Base-by-base conservation (phyloP, 2,113 vertebrate species). In the Lanius ludovicianus region DNA sequence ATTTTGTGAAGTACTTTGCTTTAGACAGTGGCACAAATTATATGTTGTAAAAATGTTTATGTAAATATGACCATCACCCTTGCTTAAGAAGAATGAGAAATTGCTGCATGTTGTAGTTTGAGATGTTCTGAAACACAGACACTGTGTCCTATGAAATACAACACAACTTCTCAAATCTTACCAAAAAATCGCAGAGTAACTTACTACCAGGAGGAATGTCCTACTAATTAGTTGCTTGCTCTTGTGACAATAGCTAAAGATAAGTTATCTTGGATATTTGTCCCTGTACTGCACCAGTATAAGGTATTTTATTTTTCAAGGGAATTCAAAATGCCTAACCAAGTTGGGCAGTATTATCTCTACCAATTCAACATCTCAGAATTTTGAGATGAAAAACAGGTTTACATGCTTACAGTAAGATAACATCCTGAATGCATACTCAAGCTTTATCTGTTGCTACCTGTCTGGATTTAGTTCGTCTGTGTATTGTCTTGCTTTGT, bases 341-440 rank as follows among this genome's bases (percentile, higher is more conserved):
- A 71, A 49, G 47, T 90, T 94, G 73, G 41, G 96, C 89, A 94
- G 90, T 77, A 59, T 46, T 80, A 74, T 33, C 10, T 86, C 42
- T 88, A 77, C 64, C 23, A 50, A 60, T 81, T 95, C 83, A 87
- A 69, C 47, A 46, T 95, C 60, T 95, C 77, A 79, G 71, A 91
- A 73, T 92, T 95, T 76, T 75, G 71, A 90, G 73, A 77, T 88
- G 76, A 52, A 94, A 95, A 74, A 8, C 86, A 87, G 83, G 37
- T 93, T 93, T 90, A 47, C 60, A 8, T 93, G 90, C 91, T 95
- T 85, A 69, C 39, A n/a, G 37, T 77, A 50, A 92, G 95, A 97
- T 97, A 96, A 93, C 76, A 77, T 93, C 73, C 88, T 93, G 84
- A 94, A 78, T 47, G 80, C 86, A 77, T 90, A 44, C 50, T 90